Evolutionary conservation across 2,888 invertebrate genomes (phyloP), one percentile per base, ranked within the genome.

Genomic region (Scrobipalpa costella): DNA sequence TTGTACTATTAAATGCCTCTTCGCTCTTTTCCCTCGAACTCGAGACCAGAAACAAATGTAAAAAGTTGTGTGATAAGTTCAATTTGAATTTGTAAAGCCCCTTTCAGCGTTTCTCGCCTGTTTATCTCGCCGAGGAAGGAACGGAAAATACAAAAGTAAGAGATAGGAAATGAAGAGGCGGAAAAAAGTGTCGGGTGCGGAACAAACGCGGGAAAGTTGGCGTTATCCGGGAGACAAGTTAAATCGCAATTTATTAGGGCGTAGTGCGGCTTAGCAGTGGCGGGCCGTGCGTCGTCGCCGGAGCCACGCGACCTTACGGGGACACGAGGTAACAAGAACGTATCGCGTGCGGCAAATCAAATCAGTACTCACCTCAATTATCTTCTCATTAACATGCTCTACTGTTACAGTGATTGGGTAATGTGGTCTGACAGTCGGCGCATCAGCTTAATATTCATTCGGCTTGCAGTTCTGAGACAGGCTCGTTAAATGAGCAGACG

Each of bases 81-180:
- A 90, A 91, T 91, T 91, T 90, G 91, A 91, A 91, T 91, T 91
- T 91, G 91, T 90, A 91, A 91, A 91, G 91, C 91, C 90, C 91
- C 88, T 91, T 91, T 91, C 90, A 90, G 78, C 91, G 88, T 88
- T 88, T 88, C 89, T 88, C 91, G 88, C 89, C 90, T 90, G 91
- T 90, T 91, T 91, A 91, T 91, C 91, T 90, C 86, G 83, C 81
- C 82, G 79, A 83, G 85, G 86, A 90, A 81, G 84, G 89, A 89
- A 85, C 88, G 84, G 81, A 88, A 90, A 90, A 90, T 90, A 91
- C 90, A 90, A 91, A 90, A 90, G 91, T 91, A 90, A 90, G 89
- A 91, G 91, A 91, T 91, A 90, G 90, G 90, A 90, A 91, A 90
- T 90, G 91, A 90, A 90, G 91, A 90, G 89, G 86, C 88, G 91